Conservation (phyloP, 2,888 invertebrate species). For the Pammene fasciana region DNA sequence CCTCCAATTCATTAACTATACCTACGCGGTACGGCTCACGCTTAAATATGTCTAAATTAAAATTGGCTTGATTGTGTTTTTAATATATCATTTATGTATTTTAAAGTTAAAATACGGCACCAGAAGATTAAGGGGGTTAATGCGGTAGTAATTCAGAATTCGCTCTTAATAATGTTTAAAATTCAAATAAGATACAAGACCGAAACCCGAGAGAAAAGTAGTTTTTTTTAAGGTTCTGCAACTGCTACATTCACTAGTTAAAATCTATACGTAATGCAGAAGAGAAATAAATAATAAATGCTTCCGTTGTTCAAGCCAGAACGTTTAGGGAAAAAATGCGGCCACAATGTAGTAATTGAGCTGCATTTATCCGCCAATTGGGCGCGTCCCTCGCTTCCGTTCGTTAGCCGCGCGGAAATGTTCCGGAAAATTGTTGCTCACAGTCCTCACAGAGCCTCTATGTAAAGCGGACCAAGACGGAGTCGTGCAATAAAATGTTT, state of each 20-base stretch:
- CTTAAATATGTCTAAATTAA: too few relatives aligned
- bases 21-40: too few relatives aligned
- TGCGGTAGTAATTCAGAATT: too few relatives aligned
- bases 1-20: too few relatives aligned
- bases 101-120: too few relatives aligned
- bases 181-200: too few relatives aligned
- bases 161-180: too few relatives aligned
- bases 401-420: slow-evolving; percentile 78
- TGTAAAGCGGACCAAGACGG: slow-evolving; percentile 63
- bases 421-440: slow-evolving; percentile 78
- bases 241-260: background rate
- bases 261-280: slow-evolving; percentile 11
- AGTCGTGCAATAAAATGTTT: slow-evolving; percentile 47
- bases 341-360: slow-evolving; percentile 78
- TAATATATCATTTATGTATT: too few relatives aligned
- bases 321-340: slow-evolving; percentile 74
- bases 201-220: too few relatives aligned
- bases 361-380: slow-evolving; percentile 80
- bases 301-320: slow-evolving; percentile 56
- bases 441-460: slow-evolving; percentile 56
- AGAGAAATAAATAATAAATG: slow-evolving; percentile 48
- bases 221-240: too few relatives aligned
- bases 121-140: too few relatives aligned
- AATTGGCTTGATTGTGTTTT: too few relatives aligned
- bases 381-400: slow-evolving; percentile 78